Base-by-base conservation (phyloP, 1,140 invertebrate species). In the Micrasema minimum region DNA sequence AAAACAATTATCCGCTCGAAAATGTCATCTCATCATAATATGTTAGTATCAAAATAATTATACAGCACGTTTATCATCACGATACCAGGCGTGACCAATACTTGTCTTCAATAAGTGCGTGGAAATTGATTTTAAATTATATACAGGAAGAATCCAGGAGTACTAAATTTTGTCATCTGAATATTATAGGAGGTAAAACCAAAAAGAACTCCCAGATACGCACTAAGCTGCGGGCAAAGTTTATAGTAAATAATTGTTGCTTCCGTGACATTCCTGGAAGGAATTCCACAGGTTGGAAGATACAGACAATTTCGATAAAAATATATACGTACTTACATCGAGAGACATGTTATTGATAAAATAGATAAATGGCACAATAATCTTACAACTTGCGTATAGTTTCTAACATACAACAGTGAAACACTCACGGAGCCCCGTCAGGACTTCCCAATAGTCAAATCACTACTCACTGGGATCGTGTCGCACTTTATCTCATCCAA, bases 1-100 rank as follows among this genome's bases (percentile, higher is more conserved):
- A n/a, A n/a, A 69, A 69, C 67, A 50, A 62, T 62, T 69, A 69
- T 69, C 57, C 10, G 26, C 57, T 69, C 61, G 37, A 69, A 61
- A 46, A 61, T 69, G 51, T 62, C 45, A 48, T 20, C 67, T 69
- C 62, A 64, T 62, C 57, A n/a, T 69, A 69, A 22, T 62, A 69
- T 69, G 41, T n/a, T 48, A 48, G 18, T 61, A 59, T 46, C 31
- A 51, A 31, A 31, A 4, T 31, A 31, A 31, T 31, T 31, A 7
- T 31, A 31, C 26, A 31, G 26, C 26, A 7, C 7, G 2, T 31
- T 31, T 31, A 31, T 31, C 7, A 31, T 31, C 26, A 31, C 26
- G 26, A 31, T 31, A 31, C 26, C 26, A 7, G 26, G 3, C 26
- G 7, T 4, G 7, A 7, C 3, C 26, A 31, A 31, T 31, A 31